Conservation (phyloP, 2,797 vertebrate genomes). For the Coreius guichenoti region DNA sequence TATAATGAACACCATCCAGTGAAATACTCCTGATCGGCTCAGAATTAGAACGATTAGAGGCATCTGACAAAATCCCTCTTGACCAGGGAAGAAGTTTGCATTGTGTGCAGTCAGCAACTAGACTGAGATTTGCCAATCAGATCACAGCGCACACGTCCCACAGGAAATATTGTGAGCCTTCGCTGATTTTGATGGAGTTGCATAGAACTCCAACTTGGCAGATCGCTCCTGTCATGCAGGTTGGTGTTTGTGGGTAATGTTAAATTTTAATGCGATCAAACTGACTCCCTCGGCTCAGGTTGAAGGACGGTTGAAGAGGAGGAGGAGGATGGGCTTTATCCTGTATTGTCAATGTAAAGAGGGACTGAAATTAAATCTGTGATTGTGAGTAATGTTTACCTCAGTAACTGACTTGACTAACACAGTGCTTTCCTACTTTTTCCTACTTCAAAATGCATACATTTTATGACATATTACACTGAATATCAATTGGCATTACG, state of each 20-base stretch:
- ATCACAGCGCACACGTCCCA: constrained; percentile 62
- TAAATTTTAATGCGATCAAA: constrained; percentile 22
- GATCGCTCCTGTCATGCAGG: neutral
- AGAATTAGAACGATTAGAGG: constrained; percentile 70
- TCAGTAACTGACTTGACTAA: neutral
- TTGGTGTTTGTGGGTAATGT: constrained; percentile 32
- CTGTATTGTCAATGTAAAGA: neutral
- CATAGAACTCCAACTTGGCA: constrained; percentile 29
- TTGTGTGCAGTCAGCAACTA: constrained; percentile 72
- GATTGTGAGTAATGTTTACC: neutral
- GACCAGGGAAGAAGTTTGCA: constrained; percentile 66
- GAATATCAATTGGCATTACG: neutral
- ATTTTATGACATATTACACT: neutral
- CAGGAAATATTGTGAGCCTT: constrained; percentile 70
- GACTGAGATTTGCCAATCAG: constrained; percentile 67
- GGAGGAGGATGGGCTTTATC: neutral
- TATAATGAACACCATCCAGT: constrained; percentile 68
- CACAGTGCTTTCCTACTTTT: neutral
- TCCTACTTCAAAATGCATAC: neutral
- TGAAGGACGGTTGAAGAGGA: constrained; percentile 21
- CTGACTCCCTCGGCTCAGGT: constrained; percentile 13
- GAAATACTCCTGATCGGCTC: constrained; percentile 67
- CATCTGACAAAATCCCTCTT: constrained; percentile 65
- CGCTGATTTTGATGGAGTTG: constrained; percentile 68
- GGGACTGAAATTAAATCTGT: neutral